Evolutionary conservation across 2,113 vertebrate genomes (phyloP), one percentile per base, ranked within the genome.

Genomic region (Morone saxatilis): DNA sequence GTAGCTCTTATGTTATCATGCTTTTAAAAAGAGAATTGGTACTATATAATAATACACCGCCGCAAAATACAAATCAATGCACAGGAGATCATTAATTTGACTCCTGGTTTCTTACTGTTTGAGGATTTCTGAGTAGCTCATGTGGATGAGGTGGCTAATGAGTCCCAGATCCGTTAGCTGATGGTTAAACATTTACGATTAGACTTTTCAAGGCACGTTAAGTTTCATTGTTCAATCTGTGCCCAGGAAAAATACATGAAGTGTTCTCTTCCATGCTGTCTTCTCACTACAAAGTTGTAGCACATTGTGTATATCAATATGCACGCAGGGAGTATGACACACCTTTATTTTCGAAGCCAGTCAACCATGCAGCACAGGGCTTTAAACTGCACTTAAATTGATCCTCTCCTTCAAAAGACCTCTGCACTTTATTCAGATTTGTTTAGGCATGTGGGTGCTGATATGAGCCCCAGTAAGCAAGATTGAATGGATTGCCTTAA

Each of bases 221-320:
- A 31, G 45, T 72, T 70, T 81, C n/a, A 41, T 43, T 50, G 50
- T 68, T 83, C 48, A 31, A 3, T 59, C 40, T 65, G 40, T 47
- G 10, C 31, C 25, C 45, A 0, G 5, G 45, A 61, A 86, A 71
- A 68, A 53, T 25, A 50, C 31, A 40, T 22, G 13, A 47, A 20
- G 20, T 43, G 61, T 72, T 63, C 7, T 81, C 68, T 82, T 71
- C 7, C 74, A 22, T 63, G 47, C 19, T 40, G 54, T 80, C 69
- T 41, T 74, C 38, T 47, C 14, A 47, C 65, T 53, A 41, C 61
- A 61, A 41, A 38, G 48, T 61, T 61, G 69, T 67, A 79, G 76
- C 50, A 61, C 66, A 19, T 65, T 80, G 53, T 67, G 40, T 72
- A 43, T 59, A 67, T 91, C 78, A 86, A 90, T 91, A 88, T 91